Evolutionary conservation across 2,888 invertebrate species (phyloP), one percentile per base, ranked within the genome.

Genomic region (Quadroppia sp.): DNA sequence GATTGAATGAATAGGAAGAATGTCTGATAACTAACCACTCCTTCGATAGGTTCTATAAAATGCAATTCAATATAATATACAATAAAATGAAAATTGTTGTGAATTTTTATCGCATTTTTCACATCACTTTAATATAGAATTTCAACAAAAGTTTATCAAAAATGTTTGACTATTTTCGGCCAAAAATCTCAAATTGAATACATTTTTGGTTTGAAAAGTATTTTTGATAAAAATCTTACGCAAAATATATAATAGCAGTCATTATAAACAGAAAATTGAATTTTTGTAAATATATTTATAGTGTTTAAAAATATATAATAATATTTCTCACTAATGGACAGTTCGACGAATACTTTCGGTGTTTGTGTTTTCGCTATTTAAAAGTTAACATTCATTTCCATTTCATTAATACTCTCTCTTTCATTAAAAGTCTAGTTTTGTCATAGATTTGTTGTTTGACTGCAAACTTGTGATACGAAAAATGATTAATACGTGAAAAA

Each of bases 361-460:
- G n/a, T n/a, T n/a, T n/a, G n/a, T 36, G 36, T 36, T 36, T 7
- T 36, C 11, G 11, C 4, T 36, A 36, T 36, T 50, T 50, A 56
- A n/a, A n/a, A 56, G 56, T 56, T 56, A 32, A 61, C 32, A 61
- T 32, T 61, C 59, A 61, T 61, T 61, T 61, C 59, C 59, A 59
- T 59, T 6, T 61, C 59, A 61, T 61, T 53, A 53, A 53, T 53
- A 53, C 53, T 23, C 23, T 53, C 23, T 23, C 20, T 1, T 13
- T 23, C n/a, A 48, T 28, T 23, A 56, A n/a, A 1, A 50, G 50
- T 53, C 15, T 23, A 25, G 3, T 2, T 50, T 20, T 23, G 53
- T 9, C 23, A 53, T 53, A 25, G 53, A 61, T 61, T 32, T 32
- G 32, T 42, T 67, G 67, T 20, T 67, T 42, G 40, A 67, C 67